Base-by-base conservation (phyloP, 2,888 invertebrate genomes). In the Automeris io region DNA sequence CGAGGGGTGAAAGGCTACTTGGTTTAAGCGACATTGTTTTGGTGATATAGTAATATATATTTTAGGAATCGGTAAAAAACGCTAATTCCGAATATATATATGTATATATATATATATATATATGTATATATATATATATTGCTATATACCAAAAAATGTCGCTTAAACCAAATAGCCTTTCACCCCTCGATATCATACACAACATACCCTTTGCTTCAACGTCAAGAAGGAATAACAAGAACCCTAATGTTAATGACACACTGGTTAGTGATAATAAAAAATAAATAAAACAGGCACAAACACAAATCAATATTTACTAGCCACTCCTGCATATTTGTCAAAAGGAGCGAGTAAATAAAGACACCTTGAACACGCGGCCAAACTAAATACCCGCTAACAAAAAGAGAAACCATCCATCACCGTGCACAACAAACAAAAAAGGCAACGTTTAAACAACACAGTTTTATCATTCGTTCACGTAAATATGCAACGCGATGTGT, bases 71-170 rank as follows among this genome's bases (percentile, higher is more conserved):
- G n/a, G n/a, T n/a, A n/a, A n/a, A n/a, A n/a, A n/a, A n/a, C n/a
- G n/a, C n/a, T n/a, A n/a, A n/a, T n/a, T n/a, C n/a, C n/a, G n/a
- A n/a, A n/a, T n/a, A n/a, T n/a, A n/a, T n/a, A n/a, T n/a, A n/a
- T n/a, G n/a, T n/a, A n/a, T n/a, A n/a, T n/a, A n/a, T n/a, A n/a
- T n/a, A n/a, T n/a, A 34, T 33, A 21, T 43, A 35, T 42, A 40
- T 35, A 33, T 21, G 34, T 29, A 35, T 23, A 31, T 16, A 41
- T 37, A 35, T 41, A 36, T 24, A 37, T 38, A 43, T 36, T 51
- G 43, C 11, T 9, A 33, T 21, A 18, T 5, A 33, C 2, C 9
- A 3, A 33, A n/a, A 22, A 7, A 18, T 18, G 1, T 4, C n/a
- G 7, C n/a, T n/a, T 29, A 16, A 29, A 16, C n/a, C n/a, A 9